Percentiles rank a stretch among this genome's conserved stretches.
phyloP scores from a whole-genome alignment of 2,113 vertebrate genomes.

The Bos indicus region DNA sequence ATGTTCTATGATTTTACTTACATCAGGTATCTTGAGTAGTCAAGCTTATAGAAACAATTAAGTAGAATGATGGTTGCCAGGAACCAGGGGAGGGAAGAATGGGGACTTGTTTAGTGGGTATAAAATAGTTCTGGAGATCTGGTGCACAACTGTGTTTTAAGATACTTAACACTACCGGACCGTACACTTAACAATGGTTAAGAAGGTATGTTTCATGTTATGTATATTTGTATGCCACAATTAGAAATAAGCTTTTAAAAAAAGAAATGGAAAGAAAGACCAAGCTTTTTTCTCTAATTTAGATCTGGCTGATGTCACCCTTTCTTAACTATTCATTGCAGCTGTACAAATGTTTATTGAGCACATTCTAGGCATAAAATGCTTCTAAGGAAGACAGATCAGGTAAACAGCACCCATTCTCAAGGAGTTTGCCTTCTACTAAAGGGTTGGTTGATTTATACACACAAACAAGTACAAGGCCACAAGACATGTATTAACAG shows the following conservation, averaged over 20 bases:
- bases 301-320: background rate
- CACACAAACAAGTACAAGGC: background rate
- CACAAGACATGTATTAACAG: background rate
- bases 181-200: background rate
- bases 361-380: background rate
- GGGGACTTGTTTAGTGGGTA: background rate
- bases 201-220: background rate
- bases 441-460: background rate
- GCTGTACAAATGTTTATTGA: background rate
- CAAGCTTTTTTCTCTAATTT: background rate
- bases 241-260: background rate
- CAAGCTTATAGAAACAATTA: background rate
- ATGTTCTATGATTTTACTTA: background rate
- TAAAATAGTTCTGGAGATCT: background rate
- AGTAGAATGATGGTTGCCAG: background rate
- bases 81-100: no score
- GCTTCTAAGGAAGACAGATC: background rate
- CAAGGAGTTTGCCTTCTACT: background rate
- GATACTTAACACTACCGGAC: background rate
- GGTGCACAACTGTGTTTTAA: background rate
- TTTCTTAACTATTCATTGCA: background rate
- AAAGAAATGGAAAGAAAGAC: background rate
- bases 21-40: background rate
- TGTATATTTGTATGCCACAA: background rate
- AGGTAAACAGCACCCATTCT: background rate